A percentile compares a stretch with the other conserved stretches of the same genome.
phyloP scores from a whole-genome alignment of 2,888 invertebrate genomes.

The Diarsia rubi region DNA sequence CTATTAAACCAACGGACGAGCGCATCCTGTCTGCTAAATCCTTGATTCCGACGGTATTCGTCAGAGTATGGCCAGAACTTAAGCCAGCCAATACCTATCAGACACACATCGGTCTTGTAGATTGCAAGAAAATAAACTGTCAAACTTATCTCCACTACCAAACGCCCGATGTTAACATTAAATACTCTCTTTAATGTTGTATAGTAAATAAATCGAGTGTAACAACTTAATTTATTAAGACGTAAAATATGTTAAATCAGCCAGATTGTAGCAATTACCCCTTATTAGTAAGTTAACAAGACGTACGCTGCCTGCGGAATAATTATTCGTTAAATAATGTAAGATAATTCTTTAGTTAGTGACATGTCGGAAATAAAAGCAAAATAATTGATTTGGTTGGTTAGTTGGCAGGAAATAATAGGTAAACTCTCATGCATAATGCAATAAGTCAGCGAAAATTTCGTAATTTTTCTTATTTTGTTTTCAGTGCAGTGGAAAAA shows the following conservation, averaged over 20 bases:
- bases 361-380: slow-evolving; percentile 63
- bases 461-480: background rate
- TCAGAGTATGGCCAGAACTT: background rate
- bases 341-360: slow-evolving; percentile 23
- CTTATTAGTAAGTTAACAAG: slow-evolving; percentile 39
- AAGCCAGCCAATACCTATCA: background rate
- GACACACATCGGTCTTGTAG: background rate
- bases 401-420: background rate
- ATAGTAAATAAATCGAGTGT: slow-evolving; percentile 34
- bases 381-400: slow-evolving; percentile 39
- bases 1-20: background rate
- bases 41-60: background rate
- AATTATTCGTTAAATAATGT: slow-evolving; percentile 40
- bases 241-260: slow-evolving; percentile 20
- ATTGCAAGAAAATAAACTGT: slow-evolving; percentile 4
- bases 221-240: slow-evolving; percentile 24
- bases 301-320: slow-evolving; percentile 30
- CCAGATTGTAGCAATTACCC: slow-evolving; percentile 33
- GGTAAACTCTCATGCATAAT: background rate
- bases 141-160: slow-evolving; percentile 8
- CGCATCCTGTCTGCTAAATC: background rate
- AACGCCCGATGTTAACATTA: background rate
- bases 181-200: slow-evolving; percentile 21
- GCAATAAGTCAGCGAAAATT: background rate
- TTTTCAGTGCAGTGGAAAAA: background rate